Conservation (phyloP, 1,140 invertebrate genomes). For the Phenacoccus solenopsis region DNA sequence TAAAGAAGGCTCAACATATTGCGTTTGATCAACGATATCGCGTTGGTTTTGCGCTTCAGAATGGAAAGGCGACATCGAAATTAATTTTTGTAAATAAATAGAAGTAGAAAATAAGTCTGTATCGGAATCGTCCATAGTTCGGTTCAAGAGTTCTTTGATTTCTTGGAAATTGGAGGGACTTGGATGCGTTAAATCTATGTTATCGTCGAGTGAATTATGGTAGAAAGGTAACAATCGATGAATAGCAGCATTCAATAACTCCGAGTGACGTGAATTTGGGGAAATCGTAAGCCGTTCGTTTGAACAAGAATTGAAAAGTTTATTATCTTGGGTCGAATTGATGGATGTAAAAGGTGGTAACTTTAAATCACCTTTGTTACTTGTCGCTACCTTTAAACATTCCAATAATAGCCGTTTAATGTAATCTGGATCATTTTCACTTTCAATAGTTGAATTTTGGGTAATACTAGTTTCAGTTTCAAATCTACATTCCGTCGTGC, state of each 20-base stretch:
- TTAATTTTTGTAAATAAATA: neutral
- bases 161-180: too few relatives aligned
- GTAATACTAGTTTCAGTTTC: neutral
- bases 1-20: too few relatives aligned
- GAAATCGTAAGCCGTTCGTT: too few relatives aligned
- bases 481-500: neutral
- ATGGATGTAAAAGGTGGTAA: neutral
- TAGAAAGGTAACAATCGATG: neutral
- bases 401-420: neutral
- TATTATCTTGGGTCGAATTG: neutral
- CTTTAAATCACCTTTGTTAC: neutral
- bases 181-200: neutral
- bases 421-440: neutral
- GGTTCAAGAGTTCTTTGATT: neutral
- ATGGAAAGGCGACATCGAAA: neutral
- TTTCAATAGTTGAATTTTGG: neutral
- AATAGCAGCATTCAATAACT: neutral
- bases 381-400: neutral
- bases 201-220: conserved; percentile 3
- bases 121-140: neutral
- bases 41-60: neutral
- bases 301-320: neutral
- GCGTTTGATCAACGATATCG: too few relatives aligned
- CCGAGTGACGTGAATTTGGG: neutral
- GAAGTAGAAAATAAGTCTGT: neutral